These are phyloP conservation scores for Aphelocoma californica DNA, from an alignment of 2,797 vertebrate species.

Conservation along the genomic window DNA sequence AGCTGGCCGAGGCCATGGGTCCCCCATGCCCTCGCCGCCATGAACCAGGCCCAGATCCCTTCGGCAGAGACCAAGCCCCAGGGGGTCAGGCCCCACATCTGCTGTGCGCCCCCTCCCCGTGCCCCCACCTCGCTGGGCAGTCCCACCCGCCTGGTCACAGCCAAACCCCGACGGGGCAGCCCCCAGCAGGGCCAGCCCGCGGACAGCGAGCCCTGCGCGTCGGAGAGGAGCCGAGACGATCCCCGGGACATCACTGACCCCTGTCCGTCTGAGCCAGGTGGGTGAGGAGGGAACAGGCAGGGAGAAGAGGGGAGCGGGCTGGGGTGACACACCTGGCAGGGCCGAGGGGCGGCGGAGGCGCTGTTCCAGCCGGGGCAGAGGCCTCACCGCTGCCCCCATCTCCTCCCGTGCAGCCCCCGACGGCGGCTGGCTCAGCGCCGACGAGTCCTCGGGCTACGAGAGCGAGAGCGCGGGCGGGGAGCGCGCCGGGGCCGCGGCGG, in stretches of 20 bases:
- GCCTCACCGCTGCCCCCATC: neutral
- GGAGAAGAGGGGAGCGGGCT: no score
- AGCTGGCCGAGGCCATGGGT: neutral
- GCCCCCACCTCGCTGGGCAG: constrained; percentile 67
- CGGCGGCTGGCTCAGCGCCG: constrained; percentile 1
- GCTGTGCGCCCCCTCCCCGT: constrained; percentile 79
- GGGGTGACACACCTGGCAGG: accelerated
- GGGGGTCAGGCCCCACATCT: constrained; percentile 69
- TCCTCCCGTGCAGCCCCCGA: neutral
- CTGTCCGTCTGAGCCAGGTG: neutral
- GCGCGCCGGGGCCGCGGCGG: neutral
- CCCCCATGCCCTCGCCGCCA: neutral
- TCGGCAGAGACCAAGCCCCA: neutral
- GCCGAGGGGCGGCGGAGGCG: neutral
- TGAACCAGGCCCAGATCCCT: neutral
- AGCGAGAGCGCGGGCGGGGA: constrained; percentile 18
- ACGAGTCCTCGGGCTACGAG: constrained; percentile 54
- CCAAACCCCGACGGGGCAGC: neutral
- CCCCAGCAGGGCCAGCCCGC: neutral
- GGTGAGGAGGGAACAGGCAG: neutral
- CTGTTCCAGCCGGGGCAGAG: neutral
- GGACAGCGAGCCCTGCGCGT: neutral
- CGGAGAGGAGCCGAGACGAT: neutral
- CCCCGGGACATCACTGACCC: neutral
- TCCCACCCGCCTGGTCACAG: constrained; percentile 56